Conservation (phyloP, 2,113 vertebrate genomes). For the Chloropsis hardwickii region DNA sequence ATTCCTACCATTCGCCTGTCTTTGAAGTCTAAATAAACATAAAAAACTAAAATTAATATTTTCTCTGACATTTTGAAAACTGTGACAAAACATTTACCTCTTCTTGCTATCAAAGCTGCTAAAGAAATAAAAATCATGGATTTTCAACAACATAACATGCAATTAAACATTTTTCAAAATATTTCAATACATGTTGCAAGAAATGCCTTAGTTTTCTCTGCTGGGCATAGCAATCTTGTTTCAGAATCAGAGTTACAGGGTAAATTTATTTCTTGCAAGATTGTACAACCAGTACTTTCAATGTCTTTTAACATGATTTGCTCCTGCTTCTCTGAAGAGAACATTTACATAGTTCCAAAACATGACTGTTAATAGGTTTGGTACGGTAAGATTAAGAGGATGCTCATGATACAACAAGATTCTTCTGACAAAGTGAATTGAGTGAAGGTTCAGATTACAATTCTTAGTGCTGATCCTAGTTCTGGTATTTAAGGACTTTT, state of each 20-base stretch:
- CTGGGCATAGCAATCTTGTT: not conserved
- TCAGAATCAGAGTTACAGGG: not conserved
- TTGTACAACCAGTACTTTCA: not conserved
- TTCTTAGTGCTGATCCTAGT: not conserved
- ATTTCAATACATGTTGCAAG: not conserved
- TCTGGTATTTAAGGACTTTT: not conserved
- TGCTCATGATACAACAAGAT: not conserved
- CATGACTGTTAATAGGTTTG: not conserved
- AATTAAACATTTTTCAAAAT: not conserved
- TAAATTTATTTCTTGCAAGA: not conserved
- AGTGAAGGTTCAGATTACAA: not conserved
- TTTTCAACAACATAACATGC: not conserved
- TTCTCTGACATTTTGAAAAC: not conserved
- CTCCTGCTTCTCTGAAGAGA: not conserved
- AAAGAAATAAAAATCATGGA: not conserved
- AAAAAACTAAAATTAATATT: not conserved
- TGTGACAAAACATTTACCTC: not conserved
- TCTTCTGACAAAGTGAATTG: not conserved
- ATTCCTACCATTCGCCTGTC: not conserved
- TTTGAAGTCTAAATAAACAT: not conserved
- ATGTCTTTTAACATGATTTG: not conserved
- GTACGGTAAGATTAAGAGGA: not conserved
- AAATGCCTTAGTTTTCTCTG: not conserved
- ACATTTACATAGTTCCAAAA: not conserved
- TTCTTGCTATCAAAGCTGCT: not conserved